phyloP scores from a whole-genome alignment of 2,797 vertebrate species.

The Numenius phaeopus region DNA sequence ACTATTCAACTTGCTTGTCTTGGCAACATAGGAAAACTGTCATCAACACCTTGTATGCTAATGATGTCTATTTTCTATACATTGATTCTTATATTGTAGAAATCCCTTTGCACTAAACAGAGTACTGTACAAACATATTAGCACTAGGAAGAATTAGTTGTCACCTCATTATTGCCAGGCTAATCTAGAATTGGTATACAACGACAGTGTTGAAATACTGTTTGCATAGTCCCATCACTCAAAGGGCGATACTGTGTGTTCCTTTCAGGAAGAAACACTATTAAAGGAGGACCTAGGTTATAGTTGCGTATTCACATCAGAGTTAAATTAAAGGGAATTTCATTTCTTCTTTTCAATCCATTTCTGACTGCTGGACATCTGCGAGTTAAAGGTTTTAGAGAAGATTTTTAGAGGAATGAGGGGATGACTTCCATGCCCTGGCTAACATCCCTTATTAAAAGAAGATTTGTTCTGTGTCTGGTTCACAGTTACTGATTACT shows the following conservation, averaged over 20 bases:
- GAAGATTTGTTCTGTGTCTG: constrained; percentile 55
- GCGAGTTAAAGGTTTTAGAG: constrained; percentile 35
- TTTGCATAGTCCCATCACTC: not conserved
- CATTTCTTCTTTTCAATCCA: not conserved
- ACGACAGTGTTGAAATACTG: not conserved
- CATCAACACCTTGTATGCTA: not conserved
- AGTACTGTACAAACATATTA: not conserved
- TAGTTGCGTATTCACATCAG: not conserved
- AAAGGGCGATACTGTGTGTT: not conserved
- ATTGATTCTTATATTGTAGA: not conserved
- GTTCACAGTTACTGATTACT: constrained; percentile 41
- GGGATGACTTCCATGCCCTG: not conserved
- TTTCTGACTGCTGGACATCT: not conserved
- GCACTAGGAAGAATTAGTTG: not conserved
- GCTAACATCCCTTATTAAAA: constrained; percentile 48
- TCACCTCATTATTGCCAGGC: not conserved
- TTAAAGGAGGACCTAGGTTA: not conserved
- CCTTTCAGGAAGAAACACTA: not conserved
- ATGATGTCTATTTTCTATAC: not conserved
- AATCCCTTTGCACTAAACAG: not conserved
- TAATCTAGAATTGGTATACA: not conserved
- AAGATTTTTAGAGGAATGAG: constrained; percentile 25
- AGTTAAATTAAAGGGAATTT: not conserved
- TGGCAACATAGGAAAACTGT: not conserved
- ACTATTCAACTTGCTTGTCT: not conserved